These are phyloP conservation scores for Ceyx erithaca DNA, from an alignment of 2,797 vertebrate genomes.

Conservation along the genomic window DNA sequence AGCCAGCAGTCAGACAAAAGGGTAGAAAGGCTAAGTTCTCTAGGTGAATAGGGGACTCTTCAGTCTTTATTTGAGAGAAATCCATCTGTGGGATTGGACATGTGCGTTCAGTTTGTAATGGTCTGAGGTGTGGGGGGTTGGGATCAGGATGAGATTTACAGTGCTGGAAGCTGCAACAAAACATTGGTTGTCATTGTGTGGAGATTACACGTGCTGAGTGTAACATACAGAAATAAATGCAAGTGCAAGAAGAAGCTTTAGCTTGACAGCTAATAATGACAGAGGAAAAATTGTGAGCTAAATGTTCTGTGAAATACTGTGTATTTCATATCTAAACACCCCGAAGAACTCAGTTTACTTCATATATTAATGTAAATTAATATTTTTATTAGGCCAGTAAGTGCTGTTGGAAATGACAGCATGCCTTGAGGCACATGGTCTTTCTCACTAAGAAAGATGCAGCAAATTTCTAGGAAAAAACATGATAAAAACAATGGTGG, in stretches of 20 bases:
- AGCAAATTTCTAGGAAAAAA: not conserved
- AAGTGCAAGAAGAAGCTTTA: not conserved
- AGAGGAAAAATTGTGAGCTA: not conserved
- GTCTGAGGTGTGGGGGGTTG: not conserved
- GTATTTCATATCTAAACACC: not conserved
- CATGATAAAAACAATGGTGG: not conserved
- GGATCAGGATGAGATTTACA: not conserved
- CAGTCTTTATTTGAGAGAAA: not conserved
- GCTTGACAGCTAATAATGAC: not conserved
- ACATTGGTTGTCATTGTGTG: not conserved
- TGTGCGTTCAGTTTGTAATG: not conserved
- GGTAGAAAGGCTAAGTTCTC: not conserved
- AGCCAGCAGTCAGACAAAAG: not conserved
- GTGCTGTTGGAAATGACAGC: not conserved
- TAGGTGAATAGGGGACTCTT: not conserved
- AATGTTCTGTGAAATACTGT: not conserved
- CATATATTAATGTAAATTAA: not conserved
- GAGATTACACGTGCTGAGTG: accelerated
- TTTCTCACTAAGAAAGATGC: not conserved
- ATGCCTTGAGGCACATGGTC: not conserved
- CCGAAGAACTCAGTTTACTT: not conserved
- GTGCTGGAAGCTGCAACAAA: not conserved
- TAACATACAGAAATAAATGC: not conserved
- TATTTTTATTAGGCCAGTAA: not conserved
- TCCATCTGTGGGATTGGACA: not conserved